Base-by-base conservation (phyloP, 2,797 vertebrate species). In the Labeo calbasu region DNA sequence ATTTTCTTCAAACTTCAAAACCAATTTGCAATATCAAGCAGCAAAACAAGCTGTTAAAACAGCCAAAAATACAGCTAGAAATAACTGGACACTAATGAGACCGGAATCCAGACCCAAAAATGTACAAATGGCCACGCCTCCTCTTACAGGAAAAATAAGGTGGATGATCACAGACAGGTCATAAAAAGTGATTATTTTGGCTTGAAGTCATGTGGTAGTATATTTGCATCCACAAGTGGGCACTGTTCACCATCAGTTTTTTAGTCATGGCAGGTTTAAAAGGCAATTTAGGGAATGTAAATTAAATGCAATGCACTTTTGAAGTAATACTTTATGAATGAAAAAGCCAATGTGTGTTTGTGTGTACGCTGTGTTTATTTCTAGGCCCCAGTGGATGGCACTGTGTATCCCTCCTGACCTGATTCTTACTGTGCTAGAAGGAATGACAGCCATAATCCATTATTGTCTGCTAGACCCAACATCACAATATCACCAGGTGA, bases 401-500 rank as follows among this genome's bases (percentile, higher is more conserved):
- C 96, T 97, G 61, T 94, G 97, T 89, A 97, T 97, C 86, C 98
- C 98, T 48, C 98, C 98, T 86, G 98, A 99, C 92, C 96, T 99
- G 92, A 95, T 99, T 90, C 95, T 99, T 28, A 99, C 97, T 25
- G 93, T 99, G 63, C 92, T 99, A 87, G 98, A 99, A 91, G 98
- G 98, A 32, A 94, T 99, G 85, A 99, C 98, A 5, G 96, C 97
- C 84, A 97, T 99, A 89, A 99, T 99, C 92, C 98, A 99, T 92
- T 99, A 99, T 90, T 99, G 98, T 87, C 94, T 99, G 55, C 92
- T 99, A 89, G 98, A 99, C 94, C 96, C 98, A 36, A 95, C 97
- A 79, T 97, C 97, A 0, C 98, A 99, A 75, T 99, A 99, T 91
- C 97, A 99, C 93, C 98, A 99, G 95, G 98, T 99, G 94, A 96